phyloP scores from a whole-genome alignment of 2,113 vertebrate genomes.

The Synchiropus splendidus region DNA sequence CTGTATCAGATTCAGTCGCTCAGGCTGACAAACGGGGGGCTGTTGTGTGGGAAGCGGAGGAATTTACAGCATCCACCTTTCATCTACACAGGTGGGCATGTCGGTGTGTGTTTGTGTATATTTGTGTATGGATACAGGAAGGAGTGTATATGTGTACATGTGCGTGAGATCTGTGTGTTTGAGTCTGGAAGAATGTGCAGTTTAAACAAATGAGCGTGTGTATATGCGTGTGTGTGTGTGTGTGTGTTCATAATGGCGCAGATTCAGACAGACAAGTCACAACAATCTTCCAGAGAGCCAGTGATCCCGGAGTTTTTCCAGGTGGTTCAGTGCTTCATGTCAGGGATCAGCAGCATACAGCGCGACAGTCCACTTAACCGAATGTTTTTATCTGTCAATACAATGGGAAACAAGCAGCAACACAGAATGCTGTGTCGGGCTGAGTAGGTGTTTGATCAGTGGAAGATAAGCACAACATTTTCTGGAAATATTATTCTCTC shows the following conservation, averaged over 20 bases:
- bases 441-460: no score
- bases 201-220: slow-evolving; percentile 9
- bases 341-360: background rate
- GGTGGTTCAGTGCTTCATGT: slow-evolving; percentile 27
- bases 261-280: slow-evolving; percentile 44
- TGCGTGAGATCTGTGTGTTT: slow-evolving; percentile 11
- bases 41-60: slow-evolving; percentile 63
- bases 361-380: background rate
- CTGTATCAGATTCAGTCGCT: slow-evolving; percentile 71
- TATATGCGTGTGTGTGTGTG: slow-evolving; percentile 4
- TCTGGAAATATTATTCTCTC: no score
- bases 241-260: slow-evolving; percentile 3
- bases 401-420: background rate
- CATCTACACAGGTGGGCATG: slow-evolving; percentile 70
- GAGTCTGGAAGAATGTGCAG: slow-evolving; percentile 14
- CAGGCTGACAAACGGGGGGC: slow-evolving; percentile 58
- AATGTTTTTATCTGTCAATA: background rate
- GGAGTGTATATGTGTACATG: slow-evolving; percentile 3
- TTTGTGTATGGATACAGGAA: slow-evolving; percentile 1
- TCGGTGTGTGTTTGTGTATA: slow-evolving; percentile 10
- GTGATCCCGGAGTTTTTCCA: slow-evolving; percentile 35
- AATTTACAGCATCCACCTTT: slow-evolving; percentile 71
- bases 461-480: no score
- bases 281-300: slow-evolving; percentile 56
- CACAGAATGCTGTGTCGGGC: no score